Evolutionary conservation across 2,113 vertebrate genomes (phyloP), one percentile per base, ranked within the genome.

Genomic region (Cyprinodon variegatus): DNA sequence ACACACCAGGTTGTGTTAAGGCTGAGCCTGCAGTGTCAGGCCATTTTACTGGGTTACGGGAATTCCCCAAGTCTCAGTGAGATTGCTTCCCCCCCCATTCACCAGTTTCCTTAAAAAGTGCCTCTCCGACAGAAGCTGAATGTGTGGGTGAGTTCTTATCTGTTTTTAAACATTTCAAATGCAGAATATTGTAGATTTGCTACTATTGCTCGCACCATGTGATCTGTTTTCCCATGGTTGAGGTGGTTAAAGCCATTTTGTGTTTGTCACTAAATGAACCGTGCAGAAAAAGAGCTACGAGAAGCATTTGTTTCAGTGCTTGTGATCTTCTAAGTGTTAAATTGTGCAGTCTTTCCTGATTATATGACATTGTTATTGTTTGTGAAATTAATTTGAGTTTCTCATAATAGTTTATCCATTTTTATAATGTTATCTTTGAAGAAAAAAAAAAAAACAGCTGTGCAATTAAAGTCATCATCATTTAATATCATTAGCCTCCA

Each of bases 21-120:
- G 79, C 86, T 83, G 79, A 86, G 84, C 78, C 13, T 81, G 81
- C 79, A 84, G 81, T 85, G 66, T 88, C 72, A 89, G 84, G 78
- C 84, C 79, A 87, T 92, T 90, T 92, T 77, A 86, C 83, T 88
- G 83, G 88, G 86, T 91, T 91, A 88, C 86, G 93, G 94, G 93
- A 95, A 95, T 94, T 94, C 93, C 94, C 94, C 94, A 85, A 79
- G 82, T 76, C 80, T 89, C 84, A 88, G 87, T 89, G 73, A 91
- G 90, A 90, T 84, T 86, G 90, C 93, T 92, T 93, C 89, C 92
- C 88, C 88, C 85, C 70, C 77, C 74, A 89, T 87, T 92, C 90
- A 90, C 85, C 82, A 91, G 90, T 93, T 94, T 94, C 89, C 93
- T 93, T 93, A 92, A 92, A 94, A 95, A 91, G 89, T 78, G 81